Evolutionary conservation across 35 echinoderm and acorn worm genomes (phyloP).

Genomic region (Eucidaris tribuloides): DNA sequence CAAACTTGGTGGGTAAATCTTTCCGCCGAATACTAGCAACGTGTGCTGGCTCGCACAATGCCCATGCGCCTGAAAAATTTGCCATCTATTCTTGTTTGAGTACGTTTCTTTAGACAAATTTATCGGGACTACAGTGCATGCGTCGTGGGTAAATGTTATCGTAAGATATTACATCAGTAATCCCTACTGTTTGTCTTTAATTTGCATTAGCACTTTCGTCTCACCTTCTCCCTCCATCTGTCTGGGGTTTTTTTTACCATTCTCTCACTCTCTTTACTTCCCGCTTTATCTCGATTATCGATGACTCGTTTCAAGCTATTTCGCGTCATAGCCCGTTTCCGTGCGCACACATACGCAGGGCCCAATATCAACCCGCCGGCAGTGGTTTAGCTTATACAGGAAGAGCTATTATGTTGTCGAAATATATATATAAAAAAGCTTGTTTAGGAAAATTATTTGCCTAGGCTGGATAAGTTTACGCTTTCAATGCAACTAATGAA

Average conservation of each 20-base stretch:
- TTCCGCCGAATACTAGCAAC: too few relatives aligned
- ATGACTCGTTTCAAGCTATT: too few relatives aligned
- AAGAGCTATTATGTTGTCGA: neutral
- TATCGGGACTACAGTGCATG: constrained; percentile 2
- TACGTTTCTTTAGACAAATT: too few relatives aligned
- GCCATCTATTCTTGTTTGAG: neutral
- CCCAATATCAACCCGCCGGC: too few relatives aligned
- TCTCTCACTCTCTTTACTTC: neutral
- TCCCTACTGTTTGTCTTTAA: constrained; percentile 17
- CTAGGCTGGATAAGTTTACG: neutral
- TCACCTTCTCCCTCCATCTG: neutral
- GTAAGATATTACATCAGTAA: constrained; percentile 17
- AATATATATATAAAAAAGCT: neutral
- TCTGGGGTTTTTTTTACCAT: too few relatives aligned
- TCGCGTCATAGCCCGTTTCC: too few relatives aligned
- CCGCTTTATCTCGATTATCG: neutral
- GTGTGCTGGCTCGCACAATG: too few relatives aligned
- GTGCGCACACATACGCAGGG: too few relatives aligned
- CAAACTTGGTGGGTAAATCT: too few relatives aligned
- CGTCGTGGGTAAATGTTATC: neutral
- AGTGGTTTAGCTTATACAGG: too few relatives aligned
- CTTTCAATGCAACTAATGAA: constrained; percentile 10
- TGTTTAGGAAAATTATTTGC: constrained; percentile 5
- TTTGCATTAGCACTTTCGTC: neutral
- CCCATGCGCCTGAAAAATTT: too few relatives aligned